A percentile compares a stretch with the other conserved stretches of the same genome.
Evolutionary conservation across 2,797 vertebrate species (phyloP).

Genomic region (Muscicapa comitata): DNA sequence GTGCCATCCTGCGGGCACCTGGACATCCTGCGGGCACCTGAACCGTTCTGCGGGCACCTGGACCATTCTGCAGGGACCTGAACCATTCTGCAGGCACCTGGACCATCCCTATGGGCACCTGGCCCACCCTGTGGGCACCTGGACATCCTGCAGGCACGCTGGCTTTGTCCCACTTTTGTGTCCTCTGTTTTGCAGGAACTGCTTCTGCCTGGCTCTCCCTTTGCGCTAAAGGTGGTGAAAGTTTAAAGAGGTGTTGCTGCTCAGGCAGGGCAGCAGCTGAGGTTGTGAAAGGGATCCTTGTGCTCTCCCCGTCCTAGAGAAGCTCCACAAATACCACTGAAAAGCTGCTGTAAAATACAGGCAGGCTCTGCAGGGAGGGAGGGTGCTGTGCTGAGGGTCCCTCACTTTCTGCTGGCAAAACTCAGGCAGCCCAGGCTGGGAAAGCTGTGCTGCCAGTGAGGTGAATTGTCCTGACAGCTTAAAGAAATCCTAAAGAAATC

Average conservation of each 20-base stretch:
- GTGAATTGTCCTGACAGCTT: neutral
- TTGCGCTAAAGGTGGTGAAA: neutral
- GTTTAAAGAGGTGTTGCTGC: neutral
- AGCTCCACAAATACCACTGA: rapidly evolving
- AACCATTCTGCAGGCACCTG: too few relatives aligned
- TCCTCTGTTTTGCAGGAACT: neutral
- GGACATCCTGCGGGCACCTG: neutral
- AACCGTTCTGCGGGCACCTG: too few relatives aligned
- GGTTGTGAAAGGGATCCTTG: neutral
- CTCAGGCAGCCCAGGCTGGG: neutral
- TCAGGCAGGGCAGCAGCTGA: neutral
- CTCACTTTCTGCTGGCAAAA: neutral
- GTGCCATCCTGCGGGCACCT: constrained; percentile 24
- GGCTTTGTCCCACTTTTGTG: neutral
- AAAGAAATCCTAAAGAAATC: neutral
- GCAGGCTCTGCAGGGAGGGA: neutral
- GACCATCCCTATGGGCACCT: too few relatives aligned
- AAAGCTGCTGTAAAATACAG: rapidly evolving
- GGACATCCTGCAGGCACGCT: neutral
- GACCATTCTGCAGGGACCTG: too few relatives aligned
- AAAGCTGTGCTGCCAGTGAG: neutral
- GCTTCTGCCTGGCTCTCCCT: neutral
- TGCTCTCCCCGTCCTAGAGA: rapidly evolving
- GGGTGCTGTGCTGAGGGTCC: neutral
- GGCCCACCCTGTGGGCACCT: too few relatives aligned